Percentiles rank a stretch among this genome's conserved stretches.
phyloP scores from a whole-genome alignment of 1,140 invertebrate species.

The Diabrotica virgifera region DNA sequence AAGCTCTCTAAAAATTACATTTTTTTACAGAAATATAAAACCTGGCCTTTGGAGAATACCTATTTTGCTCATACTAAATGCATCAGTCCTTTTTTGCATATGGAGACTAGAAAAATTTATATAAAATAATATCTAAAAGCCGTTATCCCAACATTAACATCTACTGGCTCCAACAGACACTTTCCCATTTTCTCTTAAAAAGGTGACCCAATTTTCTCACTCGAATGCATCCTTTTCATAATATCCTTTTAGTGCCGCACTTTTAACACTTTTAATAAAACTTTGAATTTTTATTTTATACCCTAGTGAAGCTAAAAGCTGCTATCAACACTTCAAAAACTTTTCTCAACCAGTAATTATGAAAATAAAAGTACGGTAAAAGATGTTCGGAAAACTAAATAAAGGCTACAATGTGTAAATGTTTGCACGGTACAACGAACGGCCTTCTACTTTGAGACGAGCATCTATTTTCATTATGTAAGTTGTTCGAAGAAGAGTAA shows the following conservation, averaged over 20 bases:
- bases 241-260: neutral
- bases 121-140: too few relatives aligned
- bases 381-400: neutral
- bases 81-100: too few relatives aligned
- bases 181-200: neutral
- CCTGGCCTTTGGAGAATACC: too few relatives aligned
- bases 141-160: neutral
- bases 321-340: neutral
- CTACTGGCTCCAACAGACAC: neutral
- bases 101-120: too few relatives aligned
- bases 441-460: too few relatives aligned
- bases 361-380: neutral
- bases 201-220: neutral
- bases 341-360: conserved; percentile 7
- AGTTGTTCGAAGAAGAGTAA: too few relatives aligned
- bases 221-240: neutral
- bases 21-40: too few relatives aligned
- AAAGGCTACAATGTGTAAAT: neutral
- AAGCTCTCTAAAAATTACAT: too few relatives aligned
- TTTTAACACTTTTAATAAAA: conserved; percentile 14
- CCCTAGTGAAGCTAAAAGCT: conserved; percentile 6
- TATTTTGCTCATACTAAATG: too few relatives aligned
- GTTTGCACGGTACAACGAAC: too few relatives aligned
- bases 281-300: conserved; percentile 8
- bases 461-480: too few relatives aligned